Base-by-base conservation (phyloP, 2,888 invertebrate species). In the Drosophila rubida region DNA sequence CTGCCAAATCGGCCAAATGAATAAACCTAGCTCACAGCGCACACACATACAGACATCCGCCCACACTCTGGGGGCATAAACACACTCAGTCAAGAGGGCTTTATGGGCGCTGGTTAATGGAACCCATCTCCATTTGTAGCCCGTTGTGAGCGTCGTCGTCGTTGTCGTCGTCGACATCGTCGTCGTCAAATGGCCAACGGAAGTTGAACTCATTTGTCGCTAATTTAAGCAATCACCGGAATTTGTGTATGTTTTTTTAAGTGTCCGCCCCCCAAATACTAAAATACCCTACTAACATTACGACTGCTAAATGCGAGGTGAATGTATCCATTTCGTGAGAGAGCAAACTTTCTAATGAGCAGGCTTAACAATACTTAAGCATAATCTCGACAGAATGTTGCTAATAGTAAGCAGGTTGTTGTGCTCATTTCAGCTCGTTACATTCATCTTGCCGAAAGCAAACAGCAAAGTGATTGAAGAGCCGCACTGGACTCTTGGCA, bases 131-230 rank as follows among this genome's bases (percentile, higher is more conserved):
- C 75, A 81, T 71, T 82, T 62, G 75, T 65, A 46, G 66, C 37
- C 58, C 58, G 6, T 22, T 11, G 49, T 54, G 63, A 67, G 57
- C 55, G 13, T 39, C 27, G 13, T 19, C 32, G n/a, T 35, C 25
- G 32, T n/a, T n/a, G 27, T 27, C 27, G 27, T 27, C 57, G 8
- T 19, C 13, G 48, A 49, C 62, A 64, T 54, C 55, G 16, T 25
- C 27, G 16, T 19, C 32, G 8, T 44, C 25, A 9, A 82, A 76
- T 71, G 78, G 65, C 65, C 46, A 62, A 51, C 77, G 82, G 88
- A 82, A 86, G 78, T 80, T 54, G 63, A 48, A 50, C 77, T 69
- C 86, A 74, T 82, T 82, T 83, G 83, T 69, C 69, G 73, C 63
- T 68, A 71, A 65, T 70, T 86, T 74, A 58, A 64, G 49, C 58